These are phyloP conservation scores for Meganola albula DNA, from an alignment of 2,888 invertebrate species.

Conservation along the genomic window DNA sequence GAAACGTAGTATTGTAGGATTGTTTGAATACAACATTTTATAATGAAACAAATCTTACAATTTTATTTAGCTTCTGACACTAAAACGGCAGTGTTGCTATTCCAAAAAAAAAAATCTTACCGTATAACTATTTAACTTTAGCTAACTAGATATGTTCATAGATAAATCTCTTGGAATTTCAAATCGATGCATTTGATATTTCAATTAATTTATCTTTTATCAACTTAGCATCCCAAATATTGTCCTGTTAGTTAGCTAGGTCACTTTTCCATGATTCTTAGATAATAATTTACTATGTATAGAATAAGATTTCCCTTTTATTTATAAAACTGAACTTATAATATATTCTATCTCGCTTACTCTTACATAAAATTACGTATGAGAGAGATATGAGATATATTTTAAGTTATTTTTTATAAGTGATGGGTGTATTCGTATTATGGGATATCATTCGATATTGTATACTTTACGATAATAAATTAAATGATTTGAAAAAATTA, in stretches of 20 bases:
- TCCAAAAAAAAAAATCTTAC: constrained; percentile 2
- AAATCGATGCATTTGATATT: constrained; percentile 51
- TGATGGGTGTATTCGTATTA: constrained; percentile 44
- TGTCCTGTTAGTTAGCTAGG: constrained; percentile 44
- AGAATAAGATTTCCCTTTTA: constrained; percentile 35
- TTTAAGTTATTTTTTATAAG: constrained; percentile 39
- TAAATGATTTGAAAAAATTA: constrained; percentile 30
- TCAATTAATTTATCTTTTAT: constrained; percentile 59
- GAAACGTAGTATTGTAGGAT: too few species aligned
- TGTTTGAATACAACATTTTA: too few species aligned
- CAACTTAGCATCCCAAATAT: constrained; percentile 46
- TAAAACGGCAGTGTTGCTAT: too few species aligned
- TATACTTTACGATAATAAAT: constrained; percentile 54
- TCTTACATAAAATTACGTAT: too few species aligned
- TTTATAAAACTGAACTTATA: too few species aligned
- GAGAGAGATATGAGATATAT: too few species aligned
- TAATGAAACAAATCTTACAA: too few species aligned
- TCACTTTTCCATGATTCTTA: constrained; percentile 44
- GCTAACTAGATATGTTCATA: constrained; percentile 25
- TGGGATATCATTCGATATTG: constrained; percentile 44
- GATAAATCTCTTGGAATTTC: constrained; percentile 68
- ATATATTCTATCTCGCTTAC: too few species aligned
- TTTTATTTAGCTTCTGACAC: too few species aligned
- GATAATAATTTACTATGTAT: too few species aligned
- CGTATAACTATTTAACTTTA: constrained; percentile 17